Percentiles rank a stretch among this genome's conserved stretches.
Evolutionary conservation across 2,113 vertebrate species (phyloP).

Genomic region (Crypturellus undulatus): DNA sequence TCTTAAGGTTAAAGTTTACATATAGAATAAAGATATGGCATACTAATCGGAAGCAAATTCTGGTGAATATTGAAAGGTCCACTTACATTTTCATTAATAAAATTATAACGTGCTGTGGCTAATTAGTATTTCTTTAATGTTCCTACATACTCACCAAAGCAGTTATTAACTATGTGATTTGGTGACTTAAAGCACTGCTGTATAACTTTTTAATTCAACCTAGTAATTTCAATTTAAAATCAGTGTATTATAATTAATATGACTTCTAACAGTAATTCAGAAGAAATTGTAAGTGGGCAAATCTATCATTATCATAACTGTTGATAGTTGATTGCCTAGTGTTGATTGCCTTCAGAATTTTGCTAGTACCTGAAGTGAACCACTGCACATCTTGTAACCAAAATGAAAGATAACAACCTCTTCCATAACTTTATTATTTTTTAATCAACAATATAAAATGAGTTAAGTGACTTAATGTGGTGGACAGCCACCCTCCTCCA

Average conservation of each 20-base stretch:
- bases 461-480: not conserved
- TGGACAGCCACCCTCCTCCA: not conserved
- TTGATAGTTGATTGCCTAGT: not conserved
- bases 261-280: not conserved
- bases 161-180: not conserved
- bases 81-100: not conserved
- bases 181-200: not conserved
- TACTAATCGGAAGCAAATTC: not conserved
- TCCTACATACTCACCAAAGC: accelerated
- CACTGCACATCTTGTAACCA: accelerated
- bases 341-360: not conserved
- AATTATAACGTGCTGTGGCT: not conserved
- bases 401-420: not conserved
- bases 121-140: not conserved
- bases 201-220: not conserved
- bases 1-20: not conserved
- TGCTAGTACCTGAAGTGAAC: not conserved
- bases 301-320: not conserved
- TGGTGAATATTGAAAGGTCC: not conserved
- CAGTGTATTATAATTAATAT: not conserved
- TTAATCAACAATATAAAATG: not conserved
- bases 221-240: not conserved
- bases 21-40: accelerated
- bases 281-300: not conserved
- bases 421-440: not conserved